Evolutionary conservation across 2,113 vertebrate species (phyloP).

Genomic region (Anarhynchus alexandrinus): DNA sequence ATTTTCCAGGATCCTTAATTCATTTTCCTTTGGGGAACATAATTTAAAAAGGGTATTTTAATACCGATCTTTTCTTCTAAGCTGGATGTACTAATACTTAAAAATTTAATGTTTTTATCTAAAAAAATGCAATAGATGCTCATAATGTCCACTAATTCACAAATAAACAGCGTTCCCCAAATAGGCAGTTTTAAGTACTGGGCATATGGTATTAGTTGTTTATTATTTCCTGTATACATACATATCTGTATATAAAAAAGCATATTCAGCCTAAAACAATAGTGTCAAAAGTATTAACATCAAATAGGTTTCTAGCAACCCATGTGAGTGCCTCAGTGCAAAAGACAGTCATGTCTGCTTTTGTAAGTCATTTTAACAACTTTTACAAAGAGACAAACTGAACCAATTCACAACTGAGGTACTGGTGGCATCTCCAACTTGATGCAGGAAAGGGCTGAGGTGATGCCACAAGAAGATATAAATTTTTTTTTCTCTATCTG

Average conservation of each 20-base stretch:
- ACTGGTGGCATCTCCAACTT: neutral
- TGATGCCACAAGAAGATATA: no score
- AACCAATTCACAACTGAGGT: neutral
- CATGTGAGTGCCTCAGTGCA: neutral
- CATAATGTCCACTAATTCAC: neutral
- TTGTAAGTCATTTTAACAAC: neutral
- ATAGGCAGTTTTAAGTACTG: neutral
- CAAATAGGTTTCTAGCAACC: neutral
- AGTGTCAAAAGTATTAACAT: neutral
- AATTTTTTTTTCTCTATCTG: neutral
- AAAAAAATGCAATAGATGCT: neutral
- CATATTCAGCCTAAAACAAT: neutral
- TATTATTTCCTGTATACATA: neutral
- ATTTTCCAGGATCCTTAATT: slow-evolving; percentile 46
- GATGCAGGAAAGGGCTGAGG: neutral
- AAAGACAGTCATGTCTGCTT: neutral
- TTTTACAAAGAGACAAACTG: neutral
- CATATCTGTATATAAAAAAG: neutral
- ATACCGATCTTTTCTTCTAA: neutral
- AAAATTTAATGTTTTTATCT: neutral
- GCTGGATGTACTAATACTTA: neutral
- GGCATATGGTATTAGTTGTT: neutral
- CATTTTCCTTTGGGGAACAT: slow-evolving; percentile 42
- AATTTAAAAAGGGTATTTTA: slow-evolving; percentile 18
- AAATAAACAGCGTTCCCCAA: neutral